Percentiles rank a stretch among this genome's conserved stretches.
Evolutionary conservation across 2,888 invertebrate species (phyloP).

Genomic region (Melanophora roralis): DNA sequence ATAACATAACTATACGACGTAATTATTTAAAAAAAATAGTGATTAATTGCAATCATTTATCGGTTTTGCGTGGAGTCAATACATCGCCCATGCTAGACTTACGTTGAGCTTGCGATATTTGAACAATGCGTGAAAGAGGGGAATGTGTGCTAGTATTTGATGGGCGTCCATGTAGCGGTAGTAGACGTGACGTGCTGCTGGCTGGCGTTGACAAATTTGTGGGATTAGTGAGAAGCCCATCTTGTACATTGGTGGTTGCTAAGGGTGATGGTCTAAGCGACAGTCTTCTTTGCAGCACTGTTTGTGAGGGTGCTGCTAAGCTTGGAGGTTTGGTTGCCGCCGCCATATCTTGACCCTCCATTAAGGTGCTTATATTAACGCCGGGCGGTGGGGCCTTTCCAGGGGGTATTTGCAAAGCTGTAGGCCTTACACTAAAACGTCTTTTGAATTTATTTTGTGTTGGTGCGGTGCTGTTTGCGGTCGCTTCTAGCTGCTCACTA

Average conservation of each 20-base stretch:
- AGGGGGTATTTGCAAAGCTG: constrained; percentile 75
- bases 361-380: constrained; percentile 58
- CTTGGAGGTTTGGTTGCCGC: constrained; percentile 44
- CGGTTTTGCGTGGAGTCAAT: constrained; percentile 35
- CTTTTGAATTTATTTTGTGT: constrained; percentile 72
- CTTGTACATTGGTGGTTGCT: constrained; percentile 64
- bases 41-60: too few species aligned
- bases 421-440: constrained; percentile 75
- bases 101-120: constrained; percentile 76
- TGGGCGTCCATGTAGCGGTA: constrained; percentile 66
- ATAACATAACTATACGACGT: too few species aligned
- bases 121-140: constrained; percentile 75
- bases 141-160: constrained; percentile 74
- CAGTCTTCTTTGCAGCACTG: constrained; percentile 73
- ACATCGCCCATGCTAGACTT: constrained; percentile 74
- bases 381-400: constrained; percentile 75
- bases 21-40: too few species aligned
- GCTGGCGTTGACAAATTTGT: constrained; percentile 35
- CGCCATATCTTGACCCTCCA: constrained; percentile 20
- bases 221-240: constrained; percentile 56
- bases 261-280: constrained; percentile 76
- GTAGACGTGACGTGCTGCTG: constrained; percentile 64
- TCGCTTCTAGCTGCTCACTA: constrained; percentile 66
- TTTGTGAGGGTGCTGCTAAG: constrained; percentile 67
- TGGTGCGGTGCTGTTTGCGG: background rate